phyloP scores from a whole-genome alignment of 2,113 vertebrate species.

The Oryzias melastigma region DNA sequence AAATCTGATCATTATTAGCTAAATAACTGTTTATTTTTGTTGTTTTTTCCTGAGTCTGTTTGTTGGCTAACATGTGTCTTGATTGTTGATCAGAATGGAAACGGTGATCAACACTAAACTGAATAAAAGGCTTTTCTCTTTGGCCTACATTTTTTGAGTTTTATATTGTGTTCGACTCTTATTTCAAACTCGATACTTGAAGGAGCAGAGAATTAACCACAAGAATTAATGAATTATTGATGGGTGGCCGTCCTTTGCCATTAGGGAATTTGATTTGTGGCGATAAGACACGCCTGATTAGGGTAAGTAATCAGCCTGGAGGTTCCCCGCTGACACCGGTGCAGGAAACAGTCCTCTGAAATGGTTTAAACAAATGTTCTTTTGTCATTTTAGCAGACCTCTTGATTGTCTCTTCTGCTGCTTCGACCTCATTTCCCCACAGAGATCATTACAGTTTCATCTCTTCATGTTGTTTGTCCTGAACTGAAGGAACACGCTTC shows the following conservation, averaged over 20 bases:
- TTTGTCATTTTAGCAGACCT: slow-evolving; percentile 14
- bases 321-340: slow-evolving; percentile 1
- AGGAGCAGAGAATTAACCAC: slow-evolving; percentile 22
- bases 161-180: slow-evolving; percentile 1
- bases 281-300: too few relatives aligned
- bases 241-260: neutral
- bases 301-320: slow-evolving; percentile 1
- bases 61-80: too few relatives aligned
- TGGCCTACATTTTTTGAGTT: neutral
- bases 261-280: too few relatives aligned
- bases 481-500: neutral
- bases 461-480: too few relatives aligned
- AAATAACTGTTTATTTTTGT: too few relatives aligned
- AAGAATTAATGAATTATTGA: slow-evolving; percentile 39
- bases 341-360: neutral
- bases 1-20: too few relatives aligned
- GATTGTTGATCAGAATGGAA: too few relatives aligned
- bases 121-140: too few relatives aligned
- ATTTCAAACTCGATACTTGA: slow-evolving; percentile 2
- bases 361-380: neutral
- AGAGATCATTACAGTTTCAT: slow-evolving; percentile 39
- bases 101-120: too few relatives aligned
- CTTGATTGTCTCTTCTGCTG: slow-evolving; percentile 6
- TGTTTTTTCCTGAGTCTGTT: too few relatives aligned
- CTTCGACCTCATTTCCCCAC: slow-evolving; percentile 20